Base-by-base conservation (phyloP, 2,888 invertebrate genomes). In the Epinotia nisella region DNA sequence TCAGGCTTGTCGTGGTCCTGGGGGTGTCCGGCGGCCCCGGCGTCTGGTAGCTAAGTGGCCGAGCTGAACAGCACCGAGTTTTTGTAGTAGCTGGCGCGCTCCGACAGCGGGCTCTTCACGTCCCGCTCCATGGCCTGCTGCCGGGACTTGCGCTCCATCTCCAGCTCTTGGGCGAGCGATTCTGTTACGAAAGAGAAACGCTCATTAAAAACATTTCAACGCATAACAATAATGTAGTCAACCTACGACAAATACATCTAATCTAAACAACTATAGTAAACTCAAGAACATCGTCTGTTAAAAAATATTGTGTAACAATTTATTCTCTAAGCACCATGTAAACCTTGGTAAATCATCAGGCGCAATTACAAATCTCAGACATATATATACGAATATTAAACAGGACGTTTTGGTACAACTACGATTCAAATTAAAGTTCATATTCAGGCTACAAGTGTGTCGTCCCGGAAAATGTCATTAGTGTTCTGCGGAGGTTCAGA, bases 21-120 rank as follows among this genome's bases (percentile, higher is more conserved):
- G 91, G 91, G 91, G 90, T 82, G 85, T 75, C 90, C 88, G 78
- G 78, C 79, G 70, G 85, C 90, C 91, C 92, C 91, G 87, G 87
- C 73, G 79, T 85, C 85, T 83, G 87, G 79, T 85, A 93, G 94
- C 94, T 95, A 95, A 93, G 97, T 97, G 85, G 97, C 97, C 87
- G 97, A 97, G 82, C 97, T 97, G 90, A 97, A 98, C 78, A 98
- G 94, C 79, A 98, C 97, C 49, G 98, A 97, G 92, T 97, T 98
- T 93, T 98, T 98, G 94, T 97, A 98, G 91, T 98, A 98, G 81
- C 96, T 95, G 78, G 95, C 95, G 76, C 96, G 95, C 90, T 97
- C 97, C 82, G 97, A 97, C 76, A 97, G 94, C 51, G 97, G 97
- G 81, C 97, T 97, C 91, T 97, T 97, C 70, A 97, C 97, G 86